Percentiles rank a stretch among this genome's conserved stretches.
These are phyloP conservation scores for Lysandra bellargus DNA, from an alignment of 2,888 invertebrate species.

Conservation along the genomic window DNA sequence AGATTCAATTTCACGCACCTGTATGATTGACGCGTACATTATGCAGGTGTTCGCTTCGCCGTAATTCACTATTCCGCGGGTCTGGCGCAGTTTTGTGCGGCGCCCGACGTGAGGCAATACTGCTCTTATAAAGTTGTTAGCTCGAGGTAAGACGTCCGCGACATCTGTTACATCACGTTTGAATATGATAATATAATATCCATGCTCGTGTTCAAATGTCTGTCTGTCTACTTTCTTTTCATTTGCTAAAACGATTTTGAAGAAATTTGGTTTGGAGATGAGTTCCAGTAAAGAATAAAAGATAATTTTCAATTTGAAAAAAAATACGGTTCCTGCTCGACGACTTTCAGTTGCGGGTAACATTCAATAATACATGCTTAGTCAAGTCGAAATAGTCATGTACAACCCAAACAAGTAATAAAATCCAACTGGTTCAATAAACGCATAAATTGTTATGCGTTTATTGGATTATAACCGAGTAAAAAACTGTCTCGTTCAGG, in stretches of 20 bases:
- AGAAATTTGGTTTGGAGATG: no score
- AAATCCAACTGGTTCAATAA: not conserved
- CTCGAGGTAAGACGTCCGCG: not conserved
- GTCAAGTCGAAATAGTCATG: no score
- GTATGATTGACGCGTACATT: constrained; percentile 73
- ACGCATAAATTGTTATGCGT: not conserved
- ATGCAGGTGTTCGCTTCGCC: constrained; percentile 59
- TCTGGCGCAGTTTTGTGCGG: constrained; percentile 41
- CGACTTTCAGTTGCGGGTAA: no score
- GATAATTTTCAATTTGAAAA: no score
- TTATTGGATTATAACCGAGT: not conserved
- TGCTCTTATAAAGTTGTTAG: constrained; percentile 18
- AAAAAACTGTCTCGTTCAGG: constrained; percentile 11
- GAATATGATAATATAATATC: not conserved
- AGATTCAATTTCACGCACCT: constrained; percentile 75
- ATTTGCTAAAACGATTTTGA: not conserved
- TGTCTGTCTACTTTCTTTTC: not conserved
- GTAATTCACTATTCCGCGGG: constrained; percentile 65
- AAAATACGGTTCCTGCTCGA: no score
- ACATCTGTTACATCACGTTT: not conserved
- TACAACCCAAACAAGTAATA: not conserved
- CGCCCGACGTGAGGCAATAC: not conserved
- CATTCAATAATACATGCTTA: no score
- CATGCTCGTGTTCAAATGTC: not conserved
- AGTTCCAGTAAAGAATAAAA: no score